These are phyloP conservation scores for Terrapene triunguis DNA, from an alignment of 2,113 vertebrate species.

Conservation along the genomic window DNA sequence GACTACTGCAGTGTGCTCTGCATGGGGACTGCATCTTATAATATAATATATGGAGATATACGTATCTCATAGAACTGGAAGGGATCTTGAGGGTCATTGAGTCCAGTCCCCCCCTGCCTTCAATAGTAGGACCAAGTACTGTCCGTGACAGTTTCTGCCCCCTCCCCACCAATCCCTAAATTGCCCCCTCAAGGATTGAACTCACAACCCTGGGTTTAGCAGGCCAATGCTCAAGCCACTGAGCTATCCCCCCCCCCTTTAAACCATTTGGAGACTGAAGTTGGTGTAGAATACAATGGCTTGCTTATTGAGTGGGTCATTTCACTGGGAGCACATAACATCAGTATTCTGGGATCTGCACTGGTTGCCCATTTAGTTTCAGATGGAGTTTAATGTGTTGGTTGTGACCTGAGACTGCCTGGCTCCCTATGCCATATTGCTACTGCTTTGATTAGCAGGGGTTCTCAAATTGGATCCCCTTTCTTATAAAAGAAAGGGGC, in stretches of 20 bases:
- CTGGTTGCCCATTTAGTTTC: background rate
- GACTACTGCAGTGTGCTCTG: background rate
- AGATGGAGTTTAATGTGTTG: background rate
- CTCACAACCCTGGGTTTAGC: too few species aligned
- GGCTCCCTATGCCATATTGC: background rate
- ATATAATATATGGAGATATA: too few species aligned
- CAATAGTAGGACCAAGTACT: too few species aligned
- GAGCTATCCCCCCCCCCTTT: too few species aligned
- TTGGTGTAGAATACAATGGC: background rate
- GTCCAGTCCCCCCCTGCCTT: too few species aligned
- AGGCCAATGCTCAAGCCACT: too few species aligned
- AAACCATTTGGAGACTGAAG: background rate
- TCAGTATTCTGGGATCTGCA: background rate
- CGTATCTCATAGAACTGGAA: too few species aligned
- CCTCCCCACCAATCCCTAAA: too few species aligned
- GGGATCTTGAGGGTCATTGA: too few species aligned
- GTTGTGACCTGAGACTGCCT: background rate
- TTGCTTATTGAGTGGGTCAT: background rate
- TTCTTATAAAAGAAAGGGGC: constrained; percentile 37
- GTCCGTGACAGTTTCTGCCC: too few species aligned
- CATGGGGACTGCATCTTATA: background rate
- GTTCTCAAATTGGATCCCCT: constrained; percentile 59
- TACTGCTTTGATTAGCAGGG: constrained; percentile 42
- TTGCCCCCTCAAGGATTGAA: too few species aligned
- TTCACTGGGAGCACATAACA: background rate